Base-by-base conservation (phyloP, 2,113 vertebrate genomes). In the Scolopax mira region DNA sequence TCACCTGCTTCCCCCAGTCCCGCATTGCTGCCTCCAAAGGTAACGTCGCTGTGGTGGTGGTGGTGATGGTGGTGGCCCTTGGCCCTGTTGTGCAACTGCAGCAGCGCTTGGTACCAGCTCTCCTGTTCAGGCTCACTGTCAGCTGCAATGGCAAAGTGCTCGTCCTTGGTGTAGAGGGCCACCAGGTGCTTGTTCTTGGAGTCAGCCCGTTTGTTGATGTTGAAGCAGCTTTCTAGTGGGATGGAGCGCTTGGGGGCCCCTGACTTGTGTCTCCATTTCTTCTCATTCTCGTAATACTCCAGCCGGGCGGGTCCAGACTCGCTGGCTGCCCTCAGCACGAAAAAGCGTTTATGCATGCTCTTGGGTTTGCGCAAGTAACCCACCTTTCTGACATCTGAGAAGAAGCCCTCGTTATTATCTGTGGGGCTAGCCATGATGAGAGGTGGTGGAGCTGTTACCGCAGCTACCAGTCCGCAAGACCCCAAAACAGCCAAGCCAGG, bases 361-460 rank as follows among this genome's bases (percentile, higher is more conserved):
- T 99, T 99, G 95, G 98, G 99, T 97, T 99, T 99, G 97, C 98
- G 98, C 97, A 99, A 98, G 98, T 99, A 99, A 95, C 99, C 99
- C 98, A 99, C 98, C 98, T 99, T 99, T 95, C 98, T 98, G 97
- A 99, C 98, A 97, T 99, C 99, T 18, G 98, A 99, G 98, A 99
- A 98, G 97, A 98, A 98, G 77, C 98, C 98, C 92, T 98, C 98
- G 33, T 97, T 98, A 64, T 93, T 94, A 84, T 98, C 98, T 30
- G 98, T 98, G 77, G 98, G 98, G 93, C 98, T 99, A 79, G 98
- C 98, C 98, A 98, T 98, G 96, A 92, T 81, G 90, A 73, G 91
- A 65, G 58, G 57, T 2, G 5, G 60, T 23, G 79, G 71, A 74
- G 93, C 87, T 85, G 80, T 37, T 87, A 79, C 48, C 35, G 72